Percentiles rank a stretch among this genome's conserved stretches.
These are phyloP conservation scores for Zhuqinia jingwanae DNA, from an alignment of 2,888 invertebrate genomes.

Conservation along the genomic window DNA sequence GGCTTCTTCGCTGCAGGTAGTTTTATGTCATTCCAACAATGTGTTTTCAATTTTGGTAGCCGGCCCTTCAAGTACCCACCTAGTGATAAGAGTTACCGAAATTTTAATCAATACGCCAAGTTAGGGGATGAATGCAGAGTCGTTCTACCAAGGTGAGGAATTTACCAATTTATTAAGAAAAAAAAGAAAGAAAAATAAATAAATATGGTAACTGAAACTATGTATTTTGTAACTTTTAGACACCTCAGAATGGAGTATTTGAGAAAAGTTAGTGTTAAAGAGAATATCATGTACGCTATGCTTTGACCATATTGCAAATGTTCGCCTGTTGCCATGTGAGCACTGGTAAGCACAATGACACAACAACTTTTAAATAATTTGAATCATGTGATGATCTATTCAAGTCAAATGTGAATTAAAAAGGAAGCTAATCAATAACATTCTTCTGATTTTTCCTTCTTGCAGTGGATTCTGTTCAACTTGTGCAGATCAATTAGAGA, in stretches of 20 bases:
- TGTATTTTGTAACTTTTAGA: slow-evolving; percentile 82
- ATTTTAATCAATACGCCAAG: slow-evolving; percentile 90
- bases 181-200: too few species aligned
- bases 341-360: slow-evolving; percentile 89
- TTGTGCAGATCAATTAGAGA: slow-evolving; percentile 89
- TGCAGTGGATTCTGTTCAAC: slow-evolving; percentile 91
- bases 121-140: slow-evolving; percentile 89
- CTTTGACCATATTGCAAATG: slow-evolving; percentile 89
- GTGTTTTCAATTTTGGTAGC: slow-evolving; percentile 94
- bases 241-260: slow-evolving; percentile 89
- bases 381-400: background rate
- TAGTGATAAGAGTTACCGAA: slow-evolving; percentile 84
- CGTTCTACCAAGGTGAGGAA: slow-evolving; percentile 87
- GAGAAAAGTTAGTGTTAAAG: slow-evolving; percentile 87
- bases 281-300: slow-evolving; percentile 94
- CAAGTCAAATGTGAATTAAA: background rate
- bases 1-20: slow-evolving; percentile 97
- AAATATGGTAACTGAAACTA: too few species aligned
- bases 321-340: slow-evolving; percentile 83
- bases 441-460: slow-evolving; percentile 9
- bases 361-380: background rate
- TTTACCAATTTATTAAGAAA: too few species aligned
- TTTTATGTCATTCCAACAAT: slow-evolving; percentile 98
- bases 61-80: slow-evolving; percentile 90
- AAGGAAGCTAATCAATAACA: background rate